Percentiles rank a stretch among this genome's conserved stretches.
phyloP scores from a whole-genome alignment of 2,888 invertebrate species.

The Glaucopsyche alexis region DNA sequence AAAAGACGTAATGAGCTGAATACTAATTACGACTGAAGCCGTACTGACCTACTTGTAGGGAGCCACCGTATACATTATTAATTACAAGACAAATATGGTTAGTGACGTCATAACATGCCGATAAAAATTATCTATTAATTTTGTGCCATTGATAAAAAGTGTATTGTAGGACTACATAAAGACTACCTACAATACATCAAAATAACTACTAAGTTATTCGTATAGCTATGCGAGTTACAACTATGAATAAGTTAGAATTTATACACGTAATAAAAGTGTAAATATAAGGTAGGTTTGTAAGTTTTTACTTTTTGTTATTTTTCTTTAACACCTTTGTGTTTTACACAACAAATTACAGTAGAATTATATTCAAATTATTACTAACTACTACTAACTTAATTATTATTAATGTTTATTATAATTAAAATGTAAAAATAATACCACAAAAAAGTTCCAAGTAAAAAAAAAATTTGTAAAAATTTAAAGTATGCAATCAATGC shows the following conservation, averaged over 20 bases:
- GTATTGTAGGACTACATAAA: too few relatives aligned
- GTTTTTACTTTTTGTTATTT: neutral
- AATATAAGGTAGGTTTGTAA: neutral
- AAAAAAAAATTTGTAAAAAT: too few relatives aligned
- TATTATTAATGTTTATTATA: too few relatives aligned
- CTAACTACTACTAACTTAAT: neutral
- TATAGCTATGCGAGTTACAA: too few relatives aligned
- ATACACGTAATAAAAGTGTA: too few relatives aligned
- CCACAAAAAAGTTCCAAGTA: too few relatives aligned
- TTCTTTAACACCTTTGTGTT: neutral
- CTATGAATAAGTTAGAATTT: too few relatives aligned
- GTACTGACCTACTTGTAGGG: conserved; percentile 16
- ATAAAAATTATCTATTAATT: neutral
- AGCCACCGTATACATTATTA: conserved; percentile 4
- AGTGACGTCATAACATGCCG: neutral
- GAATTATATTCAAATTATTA: neutral
- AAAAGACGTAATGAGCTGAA: neutral
- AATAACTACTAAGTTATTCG: too few relatives aligned
- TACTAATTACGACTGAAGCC: neutral
- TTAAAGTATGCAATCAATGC: too few relatives aligned
- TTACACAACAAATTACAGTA: neutral
- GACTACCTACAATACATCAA: too few relatives aligned
- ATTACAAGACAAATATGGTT: neutral
- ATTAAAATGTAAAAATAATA: neutral
- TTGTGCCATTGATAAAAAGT: too few relatives aligned